Base-by-base conservation (phyloP, 2,888 invertebrate species). In the Elysia crispata region DNA sequence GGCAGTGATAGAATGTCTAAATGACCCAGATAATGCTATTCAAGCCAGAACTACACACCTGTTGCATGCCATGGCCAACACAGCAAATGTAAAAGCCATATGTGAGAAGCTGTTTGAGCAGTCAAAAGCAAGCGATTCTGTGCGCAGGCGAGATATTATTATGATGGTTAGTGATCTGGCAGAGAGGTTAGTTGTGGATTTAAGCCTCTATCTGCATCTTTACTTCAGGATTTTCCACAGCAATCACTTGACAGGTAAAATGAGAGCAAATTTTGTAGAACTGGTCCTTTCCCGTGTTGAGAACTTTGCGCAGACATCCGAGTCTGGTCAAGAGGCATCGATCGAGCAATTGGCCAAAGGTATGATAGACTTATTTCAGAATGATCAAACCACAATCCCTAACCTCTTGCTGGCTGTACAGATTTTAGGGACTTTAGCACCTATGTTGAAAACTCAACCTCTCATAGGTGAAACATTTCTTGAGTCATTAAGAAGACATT, bases 21-120 rank as follows among this genome's bases (percentile, higher is more conserved):
- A 89, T 74, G 88, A 91, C 81, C 80, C 87, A n/a, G 91, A 92
- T 81, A 85, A 83, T 41, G 86, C 87, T 15, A 84, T 91, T 6
- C 87, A 89, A 62, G 30, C 20, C 23, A 86, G 91, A 89, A 91
- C 91, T 49, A 83, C 91, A 75, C 87, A 87, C 41, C 82, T 92
- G n/a, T 85, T 92, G 67, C 90, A 89, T 82, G 83, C 86, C 75
- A 90, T 92, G 86, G 88, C 90, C 62, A 90, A 90, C 82, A 77
- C 84, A 0, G 82, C 84, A 28, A 92, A 91, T 85, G 88, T 90
- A 1, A 83, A 89, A 78, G 89, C 89, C 15, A 70, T 80, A 0
- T 80, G 80, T 69, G 20, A 49, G 49, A 80, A 67, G 25, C 72
- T 80, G 11, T 76, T 80, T 76, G 76, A 80, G 28, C 80, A 80